A percentile compares a stretch with the other conserved stretches of the same genome.
Evolutionary conservation across 2,113 vertebrate species (phyloP).

Genomic region (Lamprotornis superbus): DNA sequence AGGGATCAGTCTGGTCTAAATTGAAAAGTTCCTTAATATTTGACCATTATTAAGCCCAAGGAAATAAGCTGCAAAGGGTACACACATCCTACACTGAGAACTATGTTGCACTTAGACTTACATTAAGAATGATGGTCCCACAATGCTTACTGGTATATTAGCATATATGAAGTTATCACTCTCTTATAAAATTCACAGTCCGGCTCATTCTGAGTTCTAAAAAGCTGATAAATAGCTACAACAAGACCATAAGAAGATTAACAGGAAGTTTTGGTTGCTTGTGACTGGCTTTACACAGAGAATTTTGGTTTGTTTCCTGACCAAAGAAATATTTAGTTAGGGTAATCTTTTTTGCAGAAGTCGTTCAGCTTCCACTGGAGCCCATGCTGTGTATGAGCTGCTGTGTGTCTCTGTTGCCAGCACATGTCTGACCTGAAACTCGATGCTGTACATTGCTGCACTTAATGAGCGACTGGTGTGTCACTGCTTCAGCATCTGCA

Average conservation of each 20-base stretch:
- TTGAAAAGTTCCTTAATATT: not conserved
- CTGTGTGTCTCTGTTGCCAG: not conserved
- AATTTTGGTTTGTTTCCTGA: not conserved
- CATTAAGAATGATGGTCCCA: not conserved
- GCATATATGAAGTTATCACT: not conserved
- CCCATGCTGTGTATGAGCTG: not conserved
- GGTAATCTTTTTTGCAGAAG: not conserved
- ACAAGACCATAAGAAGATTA: not conserved
- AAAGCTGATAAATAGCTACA: not conserved
- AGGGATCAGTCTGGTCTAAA: not conserved
- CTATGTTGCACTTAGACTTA: not conserved
- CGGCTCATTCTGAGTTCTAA: not conserved
- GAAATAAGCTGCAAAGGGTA: not conserved
- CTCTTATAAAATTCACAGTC: not conserved
- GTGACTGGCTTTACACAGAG: not conserved
- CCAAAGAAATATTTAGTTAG: not conserved
- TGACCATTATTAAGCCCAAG: not conserved
- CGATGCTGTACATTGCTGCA: not conserved
- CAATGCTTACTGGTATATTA: not conserved
- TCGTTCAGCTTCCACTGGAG: not conserved
- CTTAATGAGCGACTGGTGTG: not conserved
- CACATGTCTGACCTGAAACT: not conserved
- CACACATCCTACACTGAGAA: not conserved
- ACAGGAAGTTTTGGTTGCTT: not conserved
- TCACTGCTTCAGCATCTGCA: not conserved